phyloP scores from a whole-genome alignment of 2,888 invertebrate genomes.

The Argyresthia albistria region DNA sequence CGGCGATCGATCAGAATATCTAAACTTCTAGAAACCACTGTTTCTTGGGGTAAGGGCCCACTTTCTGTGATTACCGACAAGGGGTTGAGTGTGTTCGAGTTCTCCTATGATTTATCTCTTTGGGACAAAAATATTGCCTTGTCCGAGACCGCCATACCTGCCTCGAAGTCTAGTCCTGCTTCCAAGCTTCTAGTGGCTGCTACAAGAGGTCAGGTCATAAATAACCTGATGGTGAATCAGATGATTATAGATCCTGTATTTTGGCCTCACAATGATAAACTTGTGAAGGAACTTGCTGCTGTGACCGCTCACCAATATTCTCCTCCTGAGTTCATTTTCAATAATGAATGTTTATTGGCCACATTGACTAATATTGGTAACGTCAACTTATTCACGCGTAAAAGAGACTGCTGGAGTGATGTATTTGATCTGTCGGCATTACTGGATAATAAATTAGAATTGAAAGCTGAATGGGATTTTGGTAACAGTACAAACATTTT shows the following conservation, averaged over 20 bases:
- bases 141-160: slow-evolving; percentile 26
- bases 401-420: slow-evolving; percentile 24
- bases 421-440: slow-evolving; percentile 30
- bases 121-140: slow-evolving; percentile 42
- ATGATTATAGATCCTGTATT: slow-evolving; percentile 41
- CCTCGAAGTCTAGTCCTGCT: slow-evolving; percentile 34
- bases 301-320: slow-evolving; percentile 38
- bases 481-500: neutral
- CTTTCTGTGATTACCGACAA: slow-evolving; percentile 35
- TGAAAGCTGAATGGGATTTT: neutral
- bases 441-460: slow-evolving; percentile 14
- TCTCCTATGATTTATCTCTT: slow-evolving; percentile 32
- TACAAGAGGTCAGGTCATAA: slow-evolving; percentile 19
- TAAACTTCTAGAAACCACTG: slow-evolving; percentile 30
- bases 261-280: slow-evolving; percentile 42
- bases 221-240: slow-evolving; percentile 37
- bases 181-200: slow-evolving; percentile 25
- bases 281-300: slow-evolving; percentile 36
- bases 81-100: slow-evolving; percentile 37
- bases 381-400: slow-evolving; percentile 29
- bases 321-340: slow-evolving; percentile 26
- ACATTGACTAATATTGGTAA: slow-evolving; percentile 47
- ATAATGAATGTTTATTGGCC: slow-evolving; percentile 30
- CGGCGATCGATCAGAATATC: slow-evolving; percentile 25
- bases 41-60: slow-evolving; percentile 35